These are phyloP conservation scores for Cecropterus lyciades DNA, from an alignment of 1,140 invertebrate genomes.

Conservation along the genomic window DNA sequence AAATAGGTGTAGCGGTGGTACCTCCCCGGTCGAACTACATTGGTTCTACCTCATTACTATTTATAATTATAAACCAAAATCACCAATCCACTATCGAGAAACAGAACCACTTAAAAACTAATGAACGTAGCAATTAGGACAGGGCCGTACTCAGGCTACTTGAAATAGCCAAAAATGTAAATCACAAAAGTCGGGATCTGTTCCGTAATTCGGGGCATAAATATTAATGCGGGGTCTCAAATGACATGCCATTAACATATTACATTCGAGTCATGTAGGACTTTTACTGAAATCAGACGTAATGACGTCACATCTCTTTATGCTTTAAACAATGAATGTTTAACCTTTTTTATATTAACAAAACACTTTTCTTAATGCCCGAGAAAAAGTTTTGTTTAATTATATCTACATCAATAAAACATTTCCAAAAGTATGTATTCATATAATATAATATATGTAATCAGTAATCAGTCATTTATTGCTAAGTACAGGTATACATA, in stretches of 20 bases:
- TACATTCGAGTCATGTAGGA: constrained; percentile 49
- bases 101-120: constrained; percentile 8
- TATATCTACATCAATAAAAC: too few species aligned
- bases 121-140: constrained; percentile 18
- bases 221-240: constrained; percentile 54
- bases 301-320: background rate
- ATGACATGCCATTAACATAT: constrained; percentile 52
- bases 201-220: constrained; percentile 39
- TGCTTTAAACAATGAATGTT: too few species aligned
- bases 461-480: too few species aligned
- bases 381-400: too few species aligned
- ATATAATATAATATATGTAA: too few species aligned
- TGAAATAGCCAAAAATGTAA: constrained; percentile 30
- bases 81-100: constrained; percentile 9
- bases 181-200: constrained; percentile 26
- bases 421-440: too few species aligned
- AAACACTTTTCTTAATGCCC: too few species aligned
- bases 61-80: background rate
- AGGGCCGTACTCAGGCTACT: background rate
- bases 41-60: too few species aligned
- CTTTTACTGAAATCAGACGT: constrained; percentile 11
- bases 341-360: too few species aligned
- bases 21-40: too few species aligned
- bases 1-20: too few species aligned
- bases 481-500: too few species aligned